Conservation (phyloP, 2,888 invertebrate species). For the Tenthredo distinguenda region DNA sequence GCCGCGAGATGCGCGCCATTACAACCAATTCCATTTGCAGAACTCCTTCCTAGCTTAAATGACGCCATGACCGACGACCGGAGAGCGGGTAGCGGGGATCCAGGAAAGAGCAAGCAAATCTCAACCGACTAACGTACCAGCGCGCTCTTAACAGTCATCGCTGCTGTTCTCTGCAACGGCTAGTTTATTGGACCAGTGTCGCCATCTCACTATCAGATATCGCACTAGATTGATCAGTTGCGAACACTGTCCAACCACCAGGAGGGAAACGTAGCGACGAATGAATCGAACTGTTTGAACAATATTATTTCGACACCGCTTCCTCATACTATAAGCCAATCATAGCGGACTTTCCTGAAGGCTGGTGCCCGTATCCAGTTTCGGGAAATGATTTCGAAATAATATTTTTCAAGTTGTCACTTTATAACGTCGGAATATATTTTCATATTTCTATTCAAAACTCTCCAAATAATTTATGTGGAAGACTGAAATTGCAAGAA, state of each 20-base stretch:
- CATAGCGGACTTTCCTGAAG: not conserved
- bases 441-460: not conserved
- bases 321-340: not conserved
- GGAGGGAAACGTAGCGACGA: not conserved
- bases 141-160: not conserved
- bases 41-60: constrained; percentile 34
- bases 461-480: not conserved
- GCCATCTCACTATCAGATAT: not conserved
- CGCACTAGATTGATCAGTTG: not conserved
- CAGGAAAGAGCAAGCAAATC: not conserved
- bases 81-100: not conserved
- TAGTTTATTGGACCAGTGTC: not conserved
- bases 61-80: not conserved
- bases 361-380: not conserved
- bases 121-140: not conserved
- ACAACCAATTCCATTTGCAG: constrained; percentile 35
- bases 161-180: not conserved
- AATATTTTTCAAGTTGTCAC: not conserved
- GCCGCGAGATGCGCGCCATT: constrained; percentile 50
- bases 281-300: not conserved
- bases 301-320: not conserved
- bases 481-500: no score
- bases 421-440: not conserved
- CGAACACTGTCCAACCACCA: not conserved
- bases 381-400: not conserved